Evolutionary conservation across 2,888 invertebrate genomes (phyloP), one percentile per base, ranked within the genome.

Genomic region (Gibbula magus): DNA sequence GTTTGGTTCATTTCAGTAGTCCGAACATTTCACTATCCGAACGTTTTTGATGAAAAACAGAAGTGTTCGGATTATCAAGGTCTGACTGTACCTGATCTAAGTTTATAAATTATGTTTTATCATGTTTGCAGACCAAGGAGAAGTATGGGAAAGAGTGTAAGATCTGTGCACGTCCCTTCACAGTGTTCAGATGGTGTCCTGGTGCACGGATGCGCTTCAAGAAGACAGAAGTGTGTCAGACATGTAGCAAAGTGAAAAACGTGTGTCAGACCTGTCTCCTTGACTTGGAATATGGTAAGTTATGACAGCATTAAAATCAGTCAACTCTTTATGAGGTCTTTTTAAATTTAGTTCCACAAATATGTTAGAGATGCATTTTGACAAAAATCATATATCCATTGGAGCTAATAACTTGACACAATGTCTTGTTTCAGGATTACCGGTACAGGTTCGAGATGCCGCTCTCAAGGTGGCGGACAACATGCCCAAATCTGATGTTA

Each of bases 111-210:
- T 35, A 35, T 35, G 35, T 35, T 35, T 35, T 20, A 67, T 13
- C 10, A 7, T 70, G 70, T 76, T 83, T 95, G 77, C 93, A 97
- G 97, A 97, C 97, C 13, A 98, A 98, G 93, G 98, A 98, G 92
- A 96, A 96, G 88, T 97, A 96, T 94, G 98, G 98, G 0, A 97
- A 97, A 91, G 98, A 98, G 92, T 98, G 98, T 92, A 98, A 98
- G 93, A 98, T 98, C 87, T 98, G 98, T 93, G 95, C 96, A 73
- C 95, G 98, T 66, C 98, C 98, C 0, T 99, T 98, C 92, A 98
- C 98, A 16, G 97, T 97, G 20, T 99, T 98, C 93, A 95, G 98
- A 52, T 98, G 98, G 98, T 98, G 98, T 93, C 98, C 98, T 0
- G 98, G 98, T 29, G 96, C 97, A 7, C 94, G 96, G 87, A 98